Percentiles rank a stretch among this genome's conserved stretches.
These are phyloP conservation scores for Battus philenor DNA, from an alignment of 1,140 invertebrate genomes.

Conservation along the genomic window DNA sequence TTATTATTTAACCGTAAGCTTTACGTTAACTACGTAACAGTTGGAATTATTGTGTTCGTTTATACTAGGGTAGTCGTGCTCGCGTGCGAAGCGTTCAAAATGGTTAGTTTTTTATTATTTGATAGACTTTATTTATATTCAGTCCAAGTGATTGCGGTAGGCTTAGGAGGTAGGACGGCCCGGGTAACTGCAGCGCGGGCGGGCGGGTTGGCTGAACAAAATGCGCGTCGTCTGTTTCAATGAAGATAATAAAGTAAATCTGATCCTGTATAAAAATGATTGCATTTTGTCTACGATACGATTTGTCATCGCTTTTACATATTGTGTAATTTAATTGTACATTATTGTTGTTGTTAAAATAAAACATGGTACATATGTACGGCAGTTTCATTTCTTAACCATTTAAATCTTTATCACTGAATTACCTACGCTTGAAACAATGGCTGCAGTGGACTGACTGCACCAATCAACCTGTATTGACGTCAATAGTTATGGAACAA, in stretches of 20 bases:
- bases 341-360: slow-evolving; percentile 71
- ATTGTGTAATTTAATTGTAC: slow-evolving; percentile 64
- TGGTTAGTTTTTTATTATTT: slow-evolving; percentile 13
- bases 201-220: neutral
- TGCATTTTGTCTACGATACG: slow-evolving; percentile 41
- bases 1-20: slow-evolving; percentile 23
- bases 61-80: slow-evolving; percentile 19
- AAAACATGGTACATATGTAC: slow-evolving; percentile 46
- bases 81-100: slow-evolving; percentile 17
- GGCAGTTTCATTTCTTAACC: no score
- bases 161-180: slow-evolving; percentile 6
- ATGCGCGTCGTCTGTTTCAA: no score
- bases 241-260: slow-evolving; percentile 8
- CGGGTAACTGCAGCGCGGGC: neutral
- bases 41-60: slow-evolving; percentile 31
- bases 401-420: no score
- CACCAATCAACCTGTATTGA: no score
- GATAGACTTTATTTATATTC: slow-evolving; percentile 4
- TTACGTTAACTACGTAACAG: slow-evolving; percentile 32
- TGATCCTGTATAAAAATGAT: slow-evolving; percentile 25
- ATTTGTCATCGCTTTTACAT: slow-evolving; percentile 52
- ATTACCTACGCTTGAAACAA: no score
- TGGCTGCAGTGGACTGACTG: no score
- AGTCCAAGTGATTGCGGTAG: slow-evolving; percentile 7
- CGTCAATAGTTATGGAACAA: no score